Conservation (phyloP, 1,140 invertebrate species). For the Pogonognathellus flavescens region DNA sequence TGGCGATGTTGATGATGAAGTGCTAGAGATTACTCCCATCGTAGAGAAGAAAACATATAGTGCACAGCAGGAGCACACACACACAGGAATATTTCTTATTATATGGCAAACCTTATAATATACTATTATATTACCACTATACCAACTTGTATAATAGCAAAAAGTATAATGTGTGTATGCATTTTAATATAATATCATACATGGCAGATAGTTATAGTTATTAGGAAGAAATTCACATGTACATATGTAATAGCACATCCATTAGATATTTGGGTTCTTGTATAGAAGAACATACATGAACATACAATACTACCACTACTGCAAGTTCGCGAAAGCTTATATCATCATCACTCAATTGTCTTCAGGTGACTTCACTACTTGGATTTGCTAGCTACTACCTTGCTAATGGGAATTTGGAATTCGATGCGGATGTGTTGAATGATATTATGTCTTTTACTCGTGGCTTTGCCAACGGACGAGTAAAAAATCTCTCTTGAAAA, state of each 20-base stretch:
- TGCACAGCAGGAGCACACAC: neutral
- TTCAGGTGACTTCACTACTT: constrained; percentile 24
- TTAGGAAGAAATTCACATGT: no score
- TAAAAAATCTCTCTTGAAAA: constrained; percentile 29
- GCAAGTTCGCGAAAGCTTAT: constrained; percentile 5
- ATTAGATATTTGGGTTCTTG: neutral
- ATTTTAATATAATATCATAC: neutral
- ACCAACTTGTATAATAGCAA: neutral
- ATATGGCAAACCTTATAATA: no score
- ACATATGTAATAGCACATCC: neutral
- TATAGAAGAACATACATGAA: no score
- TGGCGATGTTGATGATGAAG: no score
- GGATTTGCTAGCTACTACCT: constrained; percentile 13
- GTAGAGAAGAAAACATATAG: neutral
- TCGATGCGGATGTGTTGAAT: constrained; percentile 38
- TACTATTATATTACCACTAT: no score
- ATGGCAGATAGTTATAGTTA: no score
- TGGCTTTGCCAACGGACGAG: constrained; percentile 4
- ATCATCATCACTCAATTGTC: constrained; percentile 28
- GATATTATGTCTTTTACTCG: constrained; percentile 34
- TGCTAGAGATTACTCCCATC: no score
- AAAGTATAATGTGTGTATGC: neutral
- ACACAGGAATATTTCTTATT: no score
- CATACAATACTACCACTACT: no score
- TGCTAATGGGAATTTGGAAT: constrained; percentile 49